phyloP scores from a whole-genome alignment of 35 echinoderm and acorn worm species.

The Stichopus chloronotus region DNA sequence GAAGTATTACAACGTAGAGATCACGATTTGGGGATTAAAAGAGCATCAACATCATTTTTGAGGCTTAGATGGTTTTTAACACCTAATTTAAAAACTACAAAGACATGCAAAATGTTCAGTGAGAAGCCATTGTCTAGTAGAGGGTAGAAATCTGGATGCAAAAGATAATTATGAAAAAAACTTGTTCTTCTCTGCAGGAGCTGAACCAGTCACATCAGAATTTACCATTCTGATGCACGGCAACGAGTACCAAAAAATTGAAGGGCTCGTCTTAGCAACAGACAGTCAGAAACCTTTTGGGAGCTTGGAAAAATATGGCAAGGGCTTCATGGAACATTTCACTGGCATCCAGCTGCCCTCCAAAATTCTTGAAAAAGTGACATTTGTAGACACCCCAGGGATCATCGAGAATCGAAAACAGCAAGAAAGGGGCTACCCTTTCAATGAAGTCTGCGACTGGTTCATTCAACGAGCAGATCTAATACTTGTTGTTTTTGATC shows the following conservation, averaged over 20 bases:
- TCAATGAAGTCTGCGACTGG: slow-evolving; percentile 89
- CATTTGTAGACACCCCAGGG: slow-evolving; percentile 84
- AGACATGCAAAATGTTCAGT: too few species aligned
- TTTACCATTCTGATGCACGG: slow-evolving; percentile 87
- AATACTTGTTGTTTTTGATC: slow-evolving; percentile 89
- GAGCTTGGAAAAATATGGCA: slow-evolving; percentile 75
- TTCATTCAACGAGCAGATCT: slow-evolving; percentile 89
- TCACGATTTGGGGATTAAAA: too few species aligned
- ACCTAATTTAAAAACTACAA: too few species aligned
- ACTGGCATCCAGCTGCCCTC: slow-evolving; percentile 66
- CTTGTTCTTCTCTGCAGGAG: slow-evolving; percentile 53
- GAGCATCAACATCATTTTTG: too few species aligned
- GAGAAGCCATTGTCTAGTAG: too few species aligned
- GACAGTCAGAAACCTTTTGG: slow-evolving; percentile 73
- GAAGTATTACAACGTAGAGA: too few species aligned
- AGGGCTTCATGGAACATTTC: slow-evolving; percentile 80
- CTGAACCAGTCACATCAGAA: slow-evolving; percentile 85
- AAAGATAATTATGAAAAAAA: background rate
- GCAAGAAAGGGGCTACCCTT: slow-evolving; percentile 83
- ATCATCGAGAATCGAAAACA: slow-evolving; percentile 95
- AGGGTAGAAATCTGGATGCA: too few species aligned
- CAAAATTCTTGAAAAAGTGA: slow-evolving; percentile 81
- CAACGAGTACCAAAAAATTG: slow-evolving; percentile 63
- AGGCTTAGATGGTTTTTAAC: too few species aligned
- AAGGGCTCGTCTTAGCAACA: slow-evolving; percentile 76